These are phyloP conservation scores for Micronycteris hirsuta DNA, from an alignment of 2,113 vertebrate species.

Conservation along the genomic window DNA sequence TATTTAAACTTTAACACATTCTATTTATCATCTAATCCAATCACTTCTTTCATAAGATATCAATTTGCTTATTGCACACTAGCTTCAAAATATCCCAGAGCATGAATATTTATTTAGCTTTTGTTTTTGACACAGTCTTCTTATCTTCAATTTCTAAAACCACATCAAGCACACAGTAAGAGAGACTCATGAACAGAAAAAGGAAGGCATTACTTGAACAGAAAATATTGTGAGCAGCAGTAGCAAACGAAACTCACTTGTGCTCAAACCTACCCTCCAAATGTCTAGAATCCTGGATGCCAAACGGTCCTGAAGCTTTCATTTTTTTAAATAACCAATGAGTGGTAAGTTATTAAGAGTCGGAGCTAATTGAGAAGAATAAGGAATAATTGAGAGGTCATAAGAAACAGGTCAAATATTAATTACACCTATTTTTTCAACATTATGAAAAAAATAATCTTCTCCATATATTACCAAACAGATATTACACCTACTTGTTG, in stretches of 20 bases:
- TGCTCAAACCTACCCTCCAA: not conserved
- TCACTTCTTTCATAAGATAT: not conserved
- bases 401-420: not conserved
- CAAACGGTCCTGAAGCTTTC: not conserved
- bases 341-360: not conserved
- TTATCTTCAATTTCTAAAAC: not conserved
- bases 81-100: not conserved
- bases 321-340: not conserved
- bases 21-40: not conserved
- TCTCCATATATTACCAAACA: not conserved
- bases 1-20: not conserved
- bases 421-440: not conserved
- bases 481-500: not conserved
- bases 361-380: not conserved
- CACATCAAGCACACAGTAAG: not conserved
- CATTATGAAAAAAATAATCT: not conserved
- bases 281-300: not conserved
- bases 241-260: not conserved
- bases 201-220: not conserved
- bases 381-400: not conserved
- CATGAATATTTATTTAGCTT: slow-evolving; percentile 6
- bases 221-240: not conserved
- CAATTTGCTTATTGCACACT: not conserved
- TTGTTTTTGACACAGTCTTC: not conserved
- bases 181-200: not conserved